Conservation (phyloP, 2,797 vertebrate genomes). For the Poliocrania exsul region DNA sequence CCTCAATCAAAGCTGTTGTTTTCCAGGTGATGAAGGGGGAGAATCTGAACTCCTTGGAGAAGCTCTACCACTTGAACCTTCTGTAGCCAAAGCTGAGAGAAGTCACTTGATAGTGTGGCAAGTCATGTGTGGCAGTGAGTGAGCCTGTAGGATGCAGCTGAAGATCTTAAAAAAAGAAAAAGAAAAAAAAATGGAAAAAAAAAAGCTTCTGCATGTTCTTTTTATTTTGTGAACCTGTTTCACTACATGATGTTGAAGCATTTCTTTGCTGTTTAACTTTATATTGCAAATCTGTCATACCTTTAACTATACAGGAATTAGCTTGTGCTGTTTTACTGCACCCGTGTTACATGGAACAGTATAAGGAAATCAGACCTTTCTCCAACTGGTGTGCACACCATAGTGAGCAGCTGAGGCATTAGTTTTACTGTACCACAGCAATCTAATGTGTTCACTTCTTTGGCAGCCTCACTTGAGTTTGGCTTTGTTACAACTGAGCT, state of each 20-base stretch:
- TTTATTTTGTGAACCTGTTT: constrained; percentile 75
- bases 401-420: constrained; percentile 60
- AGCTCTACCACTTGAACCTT: constrained; percentile 87
- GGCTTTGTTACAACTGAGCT: constrained; percentile 60
- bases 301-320: constrained; percentile 66
- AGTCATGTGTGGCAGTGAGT: constrained; percentile 84
- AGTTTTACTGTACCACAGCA: constrained; percentile 56
- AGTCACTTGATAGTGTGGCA: constrained; percentile 99
- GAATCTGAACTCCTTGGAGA: constrained; percentile 87
- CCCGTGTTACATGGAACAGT: constrained; percentile 70
- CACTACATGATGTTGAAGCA: constrained; percentile 75
- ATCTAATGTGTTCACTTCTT: constrained; percentile 55
- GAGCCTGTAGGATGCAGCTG: constrained; percentile 64
- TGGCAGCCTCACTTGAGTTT: constrained; percentile 60
- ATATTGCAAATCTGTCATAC: constrained; percentile 67
- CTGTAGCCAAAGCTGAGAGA: constrained; percentile 91
- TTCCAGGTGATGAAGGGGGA: constrained; percentile 89
- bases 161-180: constrained; percentile 28
- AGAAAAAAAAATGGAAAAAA: background rate
- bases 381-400: constrained; percentile 55
- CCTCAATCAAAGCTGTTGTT: background rate
- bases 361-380: constrained; percentile 57
- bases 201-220: constrained; percentile 75
- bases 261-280: constrained; percentile 75
- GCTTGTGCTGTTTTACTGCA: constrained; percentile 69